Conservation (phyloP, 1,140 invertebrate genomes). For the Drosophila nikananu region DNA sequence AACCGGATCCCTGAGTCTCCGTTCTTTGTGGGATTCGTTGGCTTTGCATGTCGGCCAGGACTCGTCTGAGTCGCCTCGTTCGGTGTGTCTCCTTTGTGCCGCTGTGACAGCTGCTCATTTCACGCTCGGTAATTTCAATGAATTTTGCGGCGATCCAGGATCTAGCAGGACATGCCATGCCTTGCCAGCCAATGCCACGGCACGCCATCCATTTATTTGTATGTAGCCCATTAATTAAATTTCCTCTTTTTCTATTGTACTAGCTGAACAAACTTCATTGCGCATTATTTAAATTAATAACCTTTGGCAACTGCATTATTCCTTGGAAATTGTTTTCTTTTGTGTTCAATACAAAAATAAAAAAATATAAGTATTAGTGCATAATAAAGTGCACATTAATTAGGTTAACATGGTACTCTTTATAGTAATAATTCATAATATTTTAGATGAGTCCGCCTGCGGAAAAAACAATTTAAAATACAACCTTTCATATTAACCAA, state of each 20-base stretch:
- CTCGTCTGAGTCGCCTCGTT: constrained; percentile 39
- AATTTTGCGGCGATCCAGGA: constrained; percentile 55
- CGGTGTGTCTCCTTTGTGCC: constrained; percentile 64
- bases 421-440: too few relatives aligned
- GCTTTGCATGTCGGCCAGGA: constrained; percentile 41
- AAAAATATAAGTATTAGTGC: background rate
- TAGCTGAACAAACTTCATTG: background rate
- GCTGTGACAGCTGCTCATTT: constrained; percentile 81
- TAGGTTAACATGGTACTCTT: background rate
- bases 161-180: constrained; percentile 26
- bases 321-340: background rate
- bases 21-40: constrained; percentile 8
- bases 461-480: background rate
- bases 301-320: background rate
- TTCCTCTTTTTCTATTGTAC: constrained; percentile 20
- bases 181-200: constrained; percentile 33
- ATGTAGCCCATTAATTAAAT: constrained; percentile 74
- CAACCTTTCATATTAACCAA: background rate
- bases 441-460: too few relatives aligned
- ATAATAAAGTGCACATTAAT: background rate
- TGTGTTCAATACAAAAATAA: background rate
- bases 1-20: constrained; percentile 13
- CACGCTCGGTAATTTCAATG: constrained; percentile 82
- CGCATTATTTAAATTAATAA: background rate
- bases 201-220: constrained; percentile 56